These are phyloP conservation scores for Stercorarius parasiticus DNA, from an alignment of 2,113 vertebrate species.

Conservation along the genomic window DNA sequence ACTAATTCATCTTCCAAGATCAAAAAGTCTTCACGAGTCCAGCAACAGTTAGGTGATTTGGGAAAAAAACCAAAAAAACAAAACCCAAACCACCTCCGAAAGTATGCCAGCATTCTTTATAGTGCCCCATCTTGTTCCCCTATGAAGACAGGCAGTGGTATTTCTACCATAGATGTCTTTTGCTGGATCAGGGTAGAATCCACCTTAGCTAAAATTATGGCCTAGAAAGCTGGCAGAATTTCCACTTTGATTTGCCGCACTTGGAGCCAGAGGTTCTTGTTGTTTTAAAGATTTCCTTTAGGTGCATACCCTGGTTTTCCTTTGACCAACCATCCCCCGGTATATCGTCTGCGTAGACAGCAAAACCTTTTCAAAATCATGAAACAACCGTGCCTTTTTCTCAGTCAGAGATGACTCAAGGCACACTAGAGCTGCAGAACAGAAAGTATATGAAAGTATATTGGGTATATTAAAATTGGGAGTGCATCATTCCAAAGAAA, in stretches of 20 bases:
- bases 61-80: neutral
- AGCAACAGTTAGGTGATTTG: neutral
- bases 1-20: slow-evolving; percentile 8
- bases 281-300: neutral
- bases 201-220: neutral
- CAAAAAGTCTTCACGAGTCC: neutral
- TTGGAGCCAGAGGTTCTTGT: neutral
- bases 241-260: neutral
- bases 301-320: neutral
- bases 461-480: neutral
- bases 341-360: neutral
- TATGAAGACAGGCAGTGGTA: neutral
- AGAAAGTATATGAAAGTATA: neutral
- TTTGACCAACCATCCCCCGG: neutral
- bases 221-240: neutral
- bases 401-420: neutral
- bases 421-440: neutral
- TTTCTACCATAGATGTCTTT: neutral
- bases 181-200: neutral
- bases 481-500: neutral
- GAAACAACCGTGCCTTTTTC: neutral
- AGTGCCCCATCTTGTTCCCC: neutral
- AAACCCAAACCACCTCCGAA: neutral
- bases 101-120: neutral
- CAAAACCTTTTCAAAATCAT: neutral